Evolutionary conservation across 2,113 vertebrate species (phyloP), one percentile per base, ranked within the genome.

Genomic region (Nesoenas mayeri): DNA sequence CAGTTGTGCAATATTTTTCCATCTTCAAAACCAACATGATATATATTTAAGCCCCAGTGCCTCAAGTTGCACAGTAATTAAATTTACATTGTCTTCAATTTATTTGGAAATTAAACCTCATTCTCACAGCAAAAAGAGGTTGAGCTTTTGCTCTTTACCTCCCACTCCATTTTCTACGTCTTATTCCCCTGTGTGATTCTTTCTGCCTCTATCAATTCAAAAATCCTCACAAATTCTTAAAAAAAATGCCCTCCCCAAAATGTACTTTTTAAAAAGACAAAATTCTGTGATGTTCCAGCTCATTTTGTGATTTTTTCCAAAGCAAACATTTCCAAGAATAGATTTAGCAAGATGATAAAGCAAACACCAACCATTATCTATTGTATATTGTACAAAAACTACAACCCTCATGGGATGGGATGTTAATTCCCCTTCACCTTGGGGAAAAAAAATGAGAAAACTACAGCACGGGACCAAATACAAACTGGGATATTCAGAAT

Each of bases 11-110:
- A 94, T 26, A 61, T 85, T 94, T 94, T 93, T 73, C 91, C 93
- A 64, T 96, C 80, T 88, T 88, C 26, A 82, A 91, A 96, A 89
- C 29, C 58, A 89, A 94, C 85, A 82, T 19, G 67, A 79, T 86
- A 38, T 81, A 72, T 82, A 44, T 82, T 58, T 32, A 94, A 87
- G 42, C 91, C 82, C 58, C 70, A 95, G 60, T 66, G 51, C 92
- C 83, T 79, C 67, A 72, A 89, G 87, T 42, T 65, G 64, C 28
- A 64, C 47, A 83, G 71, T 92, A 94, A 97, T 95, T 96, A 87
- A 79, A 96, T 96, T 87, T 91, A 96, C 92, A 96, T 93, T 94
- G 92, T 94, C 91, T 93, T 91, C 66, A 91, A 86, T 93, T 92
- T 95, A 79, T 85, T 72, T 87, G 80, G 89, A 96, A 97, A 96